Evolutionary conservation across 2,113 vertebrate genomes (phyloP), one percentile per base, ranked within the genome.

Genomic region (Lichenostomus cassidix): DNA sequence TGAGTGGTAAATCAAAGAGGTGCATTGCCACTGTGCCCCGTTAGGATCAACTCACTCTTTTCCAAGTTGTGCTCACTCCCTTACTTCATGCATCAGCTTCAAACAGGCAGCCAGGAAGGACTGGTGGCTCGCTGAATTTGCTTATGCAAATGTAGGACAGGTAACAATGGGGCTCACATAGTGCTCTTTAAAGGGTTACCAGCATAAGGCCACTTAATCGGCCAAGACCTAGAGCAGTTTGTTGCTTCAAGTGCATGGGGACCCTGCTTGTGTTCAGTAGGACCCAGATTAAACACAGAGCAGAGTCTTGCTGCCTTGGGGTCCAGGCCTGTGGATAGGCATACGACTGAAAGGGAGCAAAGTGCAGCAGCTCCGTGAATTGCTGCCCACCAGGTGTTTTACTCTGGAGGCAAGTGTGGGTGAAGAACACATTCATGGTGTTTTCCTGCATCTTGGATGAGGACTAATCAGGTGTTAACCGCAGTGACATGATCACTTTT

Each of bases 291-390:
- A n/a, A 88, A 39, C 55, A 56, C 15, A 4, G 33, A 35, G 8
- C 5, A 49, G 53, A 13, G 15, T 22, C 22, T 18, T 59, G 27
- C 59, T 69, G 62, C 10, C 20, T n/a, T 63, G 77, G 52, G 53
- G 35, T 53, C n/a, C 65, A 20, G 21, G 21, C 21, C 18, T 11
- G 15, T 37, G 39, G 39, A 19, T 21, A 24, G 55, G 46, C 4
- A 2, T 9, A 16, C 0, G 0, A 20, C 0, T 9, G 25, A 58
- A 76, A 89, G 41, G 3, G 12, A 67, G 29, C 27, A 46, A 65
- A n/a, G 21, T 60, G 28, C 69, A 85, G 67, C 63, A 64, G 23
- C 68, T 83, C 53, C 49, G 5, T 0, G 1, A 75, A 20, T 50
- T 87, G 5, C 64, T 63, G 65, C 73, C 69, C 50, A 21, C 39